Base-by-base conservation (phyloP, 2,888 invertebrate species). In the Theretra japonica region DNA sequence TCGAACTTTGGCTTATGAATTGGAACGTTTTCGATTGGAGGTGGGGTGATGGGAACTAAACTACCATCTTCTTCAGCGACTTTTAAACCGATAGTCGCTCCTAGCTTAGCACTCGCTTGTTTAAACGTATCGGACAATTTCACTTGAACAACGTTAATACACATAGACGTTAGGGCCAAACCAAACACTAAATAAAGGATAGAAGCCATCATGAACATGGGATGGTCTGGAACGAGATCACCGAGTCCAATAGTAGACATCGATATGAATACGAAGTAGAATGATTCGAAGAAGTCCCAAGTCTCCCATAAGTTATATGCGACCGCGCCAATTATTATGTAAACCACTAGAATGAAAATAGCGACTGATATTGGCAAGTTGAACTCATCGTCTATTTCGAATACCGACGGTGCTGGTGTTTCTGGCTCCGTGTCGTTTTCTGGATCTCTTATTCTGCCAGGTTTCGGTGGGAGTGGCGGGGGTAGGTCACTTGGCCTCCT, bases 191-290 rank as follows among this genome's bases (percentile, higher is more conserved):
- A 94, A 86, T 99, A 99, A 68, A 99, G 95, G 82, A 99, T 98
- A 56, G 98, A 98, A 72, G 97, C 96, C 95, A 99, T 97, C 96
- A 99, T 98, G 82, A 96, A 96, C 88, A 96, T 96, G 0, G 98
- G 98, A 90, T 98, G 97, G 87, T 97, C 95, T 0, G 99, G 99
- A 0, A 98, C 97, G 75, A 97, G 95, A 91, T 99, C 99, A 3
- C 99, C 99, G 80, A 99, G 97, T n/a, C 99, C 99, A 73, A 99
- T 99, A 0, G 99, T 99, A 0, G 98, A 98, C 96, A 99, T 97
- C 0, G 99, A 98, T 80, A 99, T 98, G 87, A 99, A 99, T 5
- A 99, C 98, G 88, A 99, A 99, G 90, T 99, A 99, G 88, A 99
- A 98, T 0, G 99, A 97, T 74, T 98, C 97, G 82, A 99, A 97